These are phyloP conservation scores for Dromius quadrimaculatus DNA, from an alignment of 2,888 invertebrate genomes.

Conservation along the genomic window DNA sequence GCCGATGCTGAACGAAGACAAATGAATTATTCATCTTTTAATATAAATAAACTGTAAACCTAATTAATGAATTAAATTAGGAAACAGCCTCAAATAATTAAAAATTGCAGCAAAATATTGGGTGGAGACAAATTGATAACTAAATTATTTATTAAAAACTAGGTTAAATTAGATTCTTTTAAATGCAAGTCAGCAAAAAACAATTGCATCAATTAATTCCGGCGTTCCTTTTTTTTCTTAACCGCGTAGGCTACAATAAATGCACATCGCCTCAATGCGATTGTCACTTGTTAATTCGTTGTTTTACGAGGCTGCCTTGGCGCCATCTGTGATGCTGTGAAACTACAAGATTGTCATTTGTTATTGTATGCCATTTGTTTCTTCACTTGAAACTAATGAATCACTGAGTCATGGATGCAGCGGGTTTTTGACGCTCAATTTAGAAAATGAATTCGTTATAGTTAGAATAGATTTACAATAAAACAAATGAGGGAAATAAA, in stretches of 20 bases:
- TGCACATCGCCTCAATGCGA: neutral
- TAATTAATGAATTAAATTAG: too few species aligned
- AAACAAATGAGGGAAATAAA: conserved; percentile 24
- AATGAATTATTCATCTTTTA: too few species aligned
- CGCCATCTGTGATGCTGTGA: conserved; percentile 32
- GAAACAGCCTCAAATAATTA: too few species aligned
- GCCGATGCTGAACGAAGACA: too few species aligned
- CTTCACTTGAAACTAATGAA: neutral
- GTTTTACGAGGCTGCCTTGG: conserved; percentile 26
- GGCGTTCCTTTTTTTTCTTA: conserved; percentile 4
- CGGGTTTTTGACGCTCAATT: conserved; percentile 12
- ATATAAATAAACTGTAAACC: too few species aligned
- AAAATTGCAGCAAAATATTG: too few species aligned
- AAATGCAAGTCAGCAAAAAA: too few species aligned
- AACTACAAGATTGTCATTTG: conserved; percentile 10
- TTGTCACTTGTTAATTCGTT: conserved; percentile 33
- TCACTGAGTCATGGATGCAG: neutral
- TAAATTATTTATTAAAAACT: too few species aligned
- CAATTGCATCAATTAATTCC: too few species aligned
- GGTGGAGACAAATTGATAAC: too few species aligned
- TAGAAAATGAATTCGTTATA: conserved; percentile 17
- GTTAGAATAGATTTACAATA: conserved; percentile 17
- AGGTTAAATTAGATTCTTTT: too few species aligned
- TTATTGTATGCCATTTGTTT: neutral
- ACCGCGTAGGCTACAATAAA: conserved; percentile 31